Conservation (phyloP, 2,888 invertebrate species). For the Danaus chrysippus region DNA sequence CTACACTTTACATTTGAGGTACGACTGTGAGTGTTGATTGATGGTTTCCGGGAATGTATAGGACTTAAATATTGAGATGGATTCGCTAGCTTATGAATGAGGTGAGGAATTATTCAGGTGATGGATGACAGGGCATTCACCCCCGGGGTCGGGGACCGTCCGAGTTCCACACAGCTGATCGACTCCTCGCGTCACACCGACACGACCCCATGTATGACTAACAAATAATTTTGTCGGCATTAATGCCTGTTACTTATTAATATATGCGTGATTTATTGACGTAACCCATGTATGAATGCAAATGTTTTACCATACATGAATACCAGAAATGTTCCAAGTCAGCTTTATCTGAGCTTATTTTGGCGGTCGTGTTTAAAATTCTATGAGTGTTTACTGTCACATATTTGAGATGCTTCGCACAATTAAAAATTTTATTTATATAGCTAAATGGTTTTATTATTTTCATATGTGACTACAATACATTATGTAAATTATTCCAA, state of each 20-base stretch:
- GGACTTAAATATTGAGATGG: slow-evolving; percentile 64
- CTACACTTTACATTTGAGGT: slow-evolving; percentile 42
- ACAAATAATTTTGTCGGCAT: slow-evolving; percentile 45
- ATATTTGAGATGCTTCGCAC: not conserved
- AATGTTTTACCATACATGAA: slow-evolving; percentile 15
- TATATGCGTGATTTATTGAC: slow-evolving; percentile 37
- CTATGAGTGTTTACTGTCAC: not conserved
- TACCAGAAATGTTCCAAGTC: not conserved
- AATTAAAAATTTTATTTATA: not conserved
- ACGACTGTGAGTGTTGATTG: slow-evolving; percentile 41
- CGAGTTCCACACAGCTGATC: slow-evolving; percentile 73
- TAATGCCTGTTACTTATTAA: slow-evolving; percentile 46
- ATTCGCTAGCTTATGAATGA: slow-evolving; percentile 69
- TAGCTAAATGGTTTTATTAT: not conserved
- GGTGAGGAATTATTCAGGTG: slow-evolving; percentile 69
- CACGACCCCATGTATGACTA: slow-evolving; percentile 43
- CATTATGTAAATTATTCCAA: not conserved
- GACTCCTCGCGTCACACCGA: slow-evolving; percentile 41
- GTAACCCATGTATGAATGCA: slow-evolving; percentile 24
- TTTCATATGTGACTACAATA: not conserved
- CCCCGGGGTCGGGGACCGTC: slow-evolving; percentile 69
- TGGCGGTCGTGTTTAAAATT: not conserved
- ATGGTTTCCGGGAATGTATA: slow-evolving; percentile 60
- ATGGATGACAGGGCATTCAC: slow-evolving; percentile 61
- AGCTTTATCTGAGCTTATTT: not conserved